Base-by-base conservation (phyloP, 1,140 invertebrate species). In the Macrostomum lignano region DNA sequence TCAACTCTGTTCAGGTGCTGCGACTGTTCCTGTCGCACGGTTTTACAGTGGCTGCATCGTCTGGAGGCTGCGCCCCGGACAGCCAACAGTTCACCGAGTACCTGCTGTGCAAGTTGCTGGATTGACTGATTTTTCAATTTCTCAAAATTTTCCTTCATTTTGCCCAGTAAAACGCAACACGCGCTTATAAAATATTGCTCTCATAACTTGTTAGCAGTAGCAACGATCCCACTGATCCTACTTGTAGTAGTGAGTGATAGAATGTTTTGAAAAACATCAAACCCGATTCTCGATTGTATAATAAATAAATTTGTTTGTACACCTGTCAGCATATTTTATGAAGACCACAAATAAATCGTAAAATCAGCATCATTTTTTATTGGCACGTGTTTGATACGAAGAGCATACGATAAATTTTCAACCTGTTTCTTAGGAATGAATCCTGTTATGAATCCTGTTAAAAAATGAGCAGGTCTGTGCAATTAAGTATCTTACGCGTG, bases 1-100 rank as follows among this genome's bases (percentile, higher is more conserved):
- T 84, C 17, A 82, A 79, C 50, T 79, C 75, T 9, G 67, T 82
- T 22, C 74, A 82, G 56, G 74, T 75, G 19, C 72, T 82, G 39
- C 73, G 73, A 38, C 67, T 75, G 46, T 64, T 84, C 15, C 59
- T 82, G n/a, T 79, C 78, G 51, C 63, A 69, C 36, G 69, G 70
- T 21, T 82, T 82, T 49, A 63, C 64, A 36, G 65, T 82, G 25
- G 67, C 70, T 7, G 75, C 75, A 1, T 75, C 73, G 44, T 76
- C 72, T 44, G 74, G 75, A 0, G 74, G 74, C 6, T 75, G 75
- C 6, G 74, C 79, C 7, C n/a, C n/a, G n/a, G 76, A 81, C 46
- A 74, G 74, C 1, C 76, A 81, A 48, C 75, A 81, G 52, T 81
- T 79, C 60, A 78, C 73, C 44, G 77, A 82, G 55, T 84, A 81